phyloP scores from a whole-genome alignment of 2,888 invertebrate species.

The Elaeidobius kamerunicus region DNA sequence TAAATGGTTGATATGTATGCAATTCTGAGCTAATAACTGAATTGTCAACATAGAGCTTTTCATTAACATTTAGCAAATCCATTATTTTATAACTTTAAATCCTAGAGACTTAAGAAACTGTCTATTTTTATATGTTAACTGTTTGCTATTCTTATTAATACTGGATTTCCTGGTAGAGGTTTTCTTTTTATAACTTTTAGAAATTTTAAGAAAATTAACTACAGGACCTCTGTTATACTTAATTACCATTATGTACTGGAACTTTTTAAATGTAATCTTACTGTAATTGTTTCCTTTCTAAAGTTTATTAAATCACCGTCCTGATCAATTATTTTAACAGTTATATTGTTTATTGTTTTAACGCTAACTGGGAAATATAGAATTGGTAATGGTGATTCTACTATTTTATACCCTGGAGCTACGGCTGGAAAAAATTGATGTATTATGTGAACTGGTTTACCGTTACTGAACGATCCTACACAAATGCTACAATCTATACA shows the following conservation, averaged over 20 bases:
- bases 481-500: background rate
- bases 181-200: background rate
- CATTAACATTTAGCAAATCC: background rate
- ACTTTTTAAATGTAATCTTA: conserved; percentile 30
- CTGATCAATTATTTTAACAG: conserved; percentile 40
- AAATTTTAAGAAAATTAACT: background rate
- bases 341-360: conserved; percentile 35
- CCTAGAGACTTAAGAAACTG: conserved; percentile 21
- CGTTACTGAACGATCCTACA: conserved; percentile 15
- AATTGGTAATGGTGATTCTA: conserved; percentile 41
- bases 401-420: conserved; percentile 43
- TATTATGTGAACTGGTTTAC: conserved; percentile 33
- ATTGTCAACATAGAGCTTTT: background rate
- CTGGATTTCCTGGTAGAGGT: background rate
- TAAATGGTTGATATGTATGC: conserved; percentile 38
- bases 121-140: conserved; percentile 18
- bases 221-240: conserved; percentile 5
- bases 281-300: conserved; percentile 39
- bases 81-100: conserved; percentile 25
- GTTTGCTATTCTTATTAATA: background rate
- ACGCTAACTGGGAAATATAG: conserved; percentile 43
- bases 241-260: conserved; percentile 1
- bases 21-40: conserved; percentile 2
- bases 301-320: conserved; percentile 41
- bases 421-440: conserved; percentile 34